Base-by-base conservation (phyloP, 2,888 invertebrate genomes). In the Venusia cambrica region DNA sequence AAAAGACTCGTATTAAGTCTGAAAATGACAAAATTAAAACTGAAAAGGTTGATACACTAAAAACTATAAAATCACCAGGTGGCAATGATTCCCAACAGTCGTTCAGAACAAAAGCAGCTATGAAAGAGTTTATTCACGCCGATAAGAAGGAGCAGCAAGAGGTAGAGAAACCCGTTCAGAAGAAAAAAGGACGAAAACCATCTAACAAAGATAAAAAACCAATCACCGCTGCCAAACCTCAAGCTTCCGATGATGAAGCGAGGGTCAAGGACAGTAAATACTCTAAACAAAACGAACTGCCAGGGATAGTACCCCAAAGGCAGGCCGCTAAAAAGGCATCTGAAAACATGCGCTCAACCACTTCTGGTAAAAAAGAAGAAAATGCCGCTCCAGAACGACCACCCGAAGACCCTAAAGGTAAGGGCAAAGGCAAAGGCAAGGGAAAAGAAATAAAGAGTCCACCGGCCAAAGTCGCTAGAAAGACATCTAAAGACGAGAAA, bases 301-400 rank as follows among this genome's bases (percentile, higher is more conserved):
- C 93, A n/a, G 92, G 94, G 29, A 95, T 96, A 48, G 96, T 96
- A 19, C 96, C 96, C 1, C 96, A 96, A 67, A 87, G 96, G 30
- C 94, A 96, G 76, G 96, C 96, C 12, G 96, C 96, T 11, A 96
- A 96, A 70, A 96, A 96, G 66, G 96, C 96, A 1, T 94, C 94
- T 1, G 96, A 96, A 73, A 96, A 94, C 62, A 92, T 96, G 90
- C 92, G 90, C 40, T 91, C 90, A 8, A 92, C 90, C 24, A 92
- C 89, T 50, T 80, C 76, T 2, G 73, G 76, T 5, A 84, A 81
- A 42, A 75, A 87, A 59, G 78, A 88, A 12, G 85, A 81, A 38
- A 37, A 55, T n/a, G 36, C 47, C 11, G 31, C 50, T 6, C 80
- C 83, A 9, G 84, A 79, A 54, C 70, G 54, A 39, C 45, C 60